Percentiles rank a stretch among this genome's conserved stretches.
Conservation (phyloP, 1,140 invertebrate species). For the Drosophila novamexicana region DNA sequence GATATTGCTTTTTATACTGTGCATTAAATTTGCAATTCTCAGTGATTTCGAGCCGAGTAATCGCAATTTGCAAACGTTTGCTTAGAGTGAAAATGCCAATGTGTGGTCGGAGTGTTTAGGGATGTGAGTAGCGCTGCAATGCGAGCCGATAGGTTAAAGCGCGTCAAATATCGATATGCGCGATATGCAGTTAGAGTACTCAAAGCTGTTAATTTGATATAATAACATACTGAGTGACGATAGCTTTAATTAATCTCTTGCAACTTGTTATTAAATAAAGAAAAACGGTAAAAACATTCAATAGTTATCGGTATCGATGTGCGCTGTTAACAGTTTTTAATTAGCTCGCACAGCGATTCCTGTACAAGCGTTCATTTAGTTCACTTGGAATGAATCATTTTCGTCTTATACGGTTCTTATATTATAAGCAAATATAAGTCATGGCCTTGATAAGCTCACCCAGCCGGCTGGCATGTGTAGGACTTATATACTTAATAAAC, state of each 20-base stretch:
- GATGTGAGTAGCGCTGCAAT: slow-evolving; percentile 2
- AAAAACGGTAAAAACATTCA: neutral
- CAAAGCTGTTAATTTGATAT: neutral
- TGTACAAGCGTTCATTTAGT: neutral
- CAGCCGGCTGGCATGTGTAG: neutral
- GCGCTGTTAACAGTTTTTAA: neutral
- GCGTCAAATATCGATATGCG: slow-evolving; percentile 3
- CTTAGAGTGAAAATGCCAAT: slow-evolving; percentile 39
- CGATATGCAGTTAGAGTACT: neutral
- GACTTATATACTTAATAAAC: neutral
- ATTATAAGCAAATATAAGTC: neutral
- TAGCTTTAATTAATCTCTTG: neutral
- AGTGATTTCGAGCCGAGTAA: slow-evolving; percentile 13
- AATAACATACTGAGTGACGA: neutral
- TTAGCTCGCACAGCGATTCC: neutral
- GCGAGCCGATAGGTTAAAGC: neutral
- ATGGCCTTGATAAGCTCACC: neutral
- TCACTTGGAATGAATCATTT: neutral
- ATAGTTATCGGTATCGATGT: neutral
- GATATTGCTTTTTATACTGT: slow-evolving; percentile 12
- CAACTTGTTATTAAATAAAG: too few relatives aligned
- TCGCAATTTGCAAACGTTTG: slow-evolving; percentile 50
- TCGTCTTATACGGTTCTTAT: slow-evolving; percentile 1
- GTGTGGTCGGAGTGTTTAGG: slow-evolving; percentile 18
- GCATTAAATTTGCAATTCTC: slow-evolving; percentile 31